These are phyloP conservation scores for Steinernema hermaphroditum DNA, from an alignment of 2,888 invertebrate species.

Conservation along the genomic window DNA sequence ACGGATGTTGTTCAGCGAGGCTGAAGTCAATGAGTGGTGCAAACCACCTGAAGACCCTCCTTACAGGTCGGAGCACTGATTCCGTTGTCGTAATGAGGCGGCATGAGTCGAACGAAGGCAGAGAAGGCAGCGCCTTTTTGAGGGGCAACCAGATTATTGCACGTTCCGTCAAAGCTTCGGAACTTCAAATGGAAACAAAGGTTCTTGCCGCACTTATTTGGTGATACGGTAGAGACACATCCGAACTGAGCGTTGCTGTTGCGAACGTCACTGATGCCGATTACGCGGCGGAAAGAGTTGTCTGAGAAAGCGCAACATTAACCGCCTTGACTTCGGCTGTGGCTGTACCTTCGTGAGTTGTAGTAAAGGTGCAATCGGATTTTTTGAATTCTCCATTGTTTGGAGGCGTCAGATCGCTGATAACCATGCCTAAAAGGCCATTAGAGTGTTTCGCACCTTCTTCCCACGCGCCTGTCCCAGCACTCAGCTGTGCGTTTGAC, in stretches of 20 bases:
- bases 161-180: constrained; percentile 64
- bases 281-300: constrained; percentile 48
- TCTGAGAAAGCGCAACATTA: constrained; percentile 34
- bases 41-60: too few relatives aligned
- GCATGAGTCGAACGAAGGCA: constrained; percentile 59
- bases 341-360: constrained; percentile 60
- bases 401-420: constrained; percentile 47
- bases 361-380: constrained; percentile 63
- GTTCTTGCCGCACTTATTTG: constrained; percentile 59
- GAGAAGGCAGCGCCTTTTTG: constrained; percentile 64
- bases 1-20: constrained; percentile 41
- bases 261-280: constrained; percentile 63
- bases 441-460: neutral
- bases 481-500: neutral
- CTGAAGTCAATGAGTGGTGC: neutral
- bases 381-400: constrained; percentile 54
- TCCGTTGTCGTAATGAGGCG: constrained; percentile 64
- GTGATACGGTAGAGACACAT: constrained; percentile 57
- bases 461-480: neutral
- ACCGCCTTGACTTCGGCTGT: neutral
- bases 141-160: constrained; percentile 64
- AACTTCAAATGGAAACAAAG: constrained; percentile 63
- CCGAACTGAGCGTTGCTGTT: constrained; percentile 63
- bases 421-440: constrained; percentile 43
- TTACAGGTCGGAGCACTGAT: constrained; percentile 63